Evolutionary conservation across 92 coral and sea anemone genomes (phyloP).

Genomic region (Pocillopora meandrina): DNA sequence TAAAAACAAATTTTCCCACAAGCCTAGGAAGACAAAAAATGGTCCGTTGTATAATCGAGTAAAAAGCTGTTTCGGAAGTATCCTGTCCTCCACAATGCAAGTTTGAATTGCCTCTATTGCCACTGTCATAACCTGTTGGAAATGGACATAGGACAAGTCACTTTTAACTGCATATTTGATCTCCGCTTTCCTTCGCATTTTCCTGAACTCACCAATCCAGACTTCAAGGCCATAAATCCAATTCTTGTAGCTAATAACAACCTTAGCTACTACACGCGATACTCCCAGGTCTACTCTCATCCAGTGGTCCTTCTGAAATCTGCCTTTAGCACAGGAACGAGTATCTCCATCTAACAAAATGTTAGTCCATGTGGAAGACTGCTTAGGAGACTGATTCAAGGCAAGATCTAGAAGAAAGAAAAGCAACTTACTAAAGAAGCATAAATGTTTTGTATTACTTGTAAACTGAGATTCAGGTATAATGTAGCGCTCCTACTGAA

Average conservation of each 20-base stretch:
- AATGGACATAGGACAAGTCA: neutral
- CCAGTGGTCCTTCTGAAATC: neutral
- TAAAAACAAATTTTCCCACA: neutral
- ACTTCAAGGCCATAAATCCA: neutral
- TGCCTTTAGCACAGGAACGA: neutral
- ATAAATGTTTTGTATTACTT: too few relatives aligned
- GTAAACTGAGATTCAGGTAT: too few relatives aligned
- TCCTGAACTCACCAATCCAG: neutral
- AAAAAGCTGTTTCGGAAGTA: neutral
- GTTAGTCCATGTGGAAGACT: neutral
- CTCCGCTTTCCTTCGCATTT: neutral
- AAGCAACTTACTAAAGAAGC: too few relatives aligned
- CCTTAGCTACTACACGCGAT: neutral
- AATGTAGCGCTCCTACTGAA: too few relatives aligned
- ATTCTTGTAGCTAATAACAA: neutral
- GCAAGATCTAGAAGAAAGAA: neutral
- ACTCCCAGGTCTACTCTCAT: constrained; percentile 6
- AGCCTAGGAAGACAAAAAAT: neutral
- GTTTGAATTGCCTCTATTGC: neutral
- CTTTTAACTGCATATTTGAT: too few relatives aligned
- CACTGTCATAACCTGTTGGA: neutral
- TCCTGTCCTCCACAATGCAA: neutral
- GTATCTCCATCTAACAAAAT: neutral
- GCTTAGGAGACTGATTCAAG: neutral
- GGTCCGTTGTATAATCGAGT: neutral